These are phyloP conservation scores for Incurvaria masculella DNA, from an alignment of 2,888 invertebrate genomes.

Conservation along the genomic window DNA sequence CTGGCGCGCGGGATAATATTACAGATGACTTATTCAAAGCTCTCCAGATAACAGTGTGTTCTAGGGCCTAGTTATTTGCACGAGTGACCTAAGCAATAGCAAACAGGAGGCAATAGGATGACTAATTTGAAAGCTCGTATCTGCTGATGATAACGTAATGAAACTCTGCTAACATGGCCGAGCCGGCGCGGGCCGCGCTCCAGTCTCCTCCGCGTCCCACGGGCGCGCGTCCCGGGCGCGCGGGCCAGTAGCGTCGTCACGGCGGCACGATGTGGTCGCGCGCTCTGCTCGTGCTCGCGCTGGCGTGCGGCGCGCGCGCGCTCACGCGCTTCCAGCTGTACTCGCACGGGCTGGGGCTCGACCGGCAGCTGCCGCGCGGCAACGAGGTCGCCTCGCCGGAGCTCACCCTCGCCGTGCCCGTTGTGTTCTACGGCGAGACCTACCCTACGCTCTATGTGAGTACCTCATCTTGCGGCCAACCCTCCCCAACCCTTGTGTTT, in stretches of 20 bases:
- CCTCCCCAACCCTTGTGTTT: no score
- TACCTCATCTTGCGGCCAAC: no score
- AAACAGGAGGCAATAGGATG: no score
- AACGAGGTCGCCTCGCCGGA: conserved; percentile 66
- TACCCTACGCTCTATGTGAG: conserved; percentile 83
- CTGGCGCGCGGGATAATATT: no score
- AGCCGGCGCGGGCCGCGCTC: background rate
- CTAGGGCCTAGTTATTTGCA: no score
- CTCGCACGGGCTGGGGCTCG: conserved; percentile 56
- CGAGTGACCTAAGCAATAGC: no score
- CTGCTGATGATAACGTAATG: background rate
- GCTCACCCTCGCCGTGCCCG: conserved; percentile 64
- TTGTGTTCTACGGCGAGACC: conserved; percentile 73
- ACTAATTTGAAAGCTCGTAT: background rate
- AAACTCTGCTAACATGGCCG: background rate
- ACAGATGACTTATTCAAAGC: no score
- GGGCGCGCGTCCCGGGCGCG: background rate
- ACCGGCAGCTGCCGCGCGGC: conserved; percentile 49
- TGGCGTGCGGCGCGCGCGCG: conserved; percentile 32
- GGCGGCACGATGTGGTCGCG: conserved; percentile 41
- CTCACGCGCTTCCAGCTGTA: conserved; percentile 58
- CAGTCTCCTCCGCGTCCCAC: background rate
- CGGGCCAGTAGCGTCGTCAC: conserved; percentile 6
- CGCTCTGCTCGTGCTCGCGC: conserved; percentile 28
- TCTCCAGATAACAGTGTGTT: no score